phyloP scores from a whole-genome alignment of 2,113 vertebrate species.

The Saiga tatarica region DNA sequence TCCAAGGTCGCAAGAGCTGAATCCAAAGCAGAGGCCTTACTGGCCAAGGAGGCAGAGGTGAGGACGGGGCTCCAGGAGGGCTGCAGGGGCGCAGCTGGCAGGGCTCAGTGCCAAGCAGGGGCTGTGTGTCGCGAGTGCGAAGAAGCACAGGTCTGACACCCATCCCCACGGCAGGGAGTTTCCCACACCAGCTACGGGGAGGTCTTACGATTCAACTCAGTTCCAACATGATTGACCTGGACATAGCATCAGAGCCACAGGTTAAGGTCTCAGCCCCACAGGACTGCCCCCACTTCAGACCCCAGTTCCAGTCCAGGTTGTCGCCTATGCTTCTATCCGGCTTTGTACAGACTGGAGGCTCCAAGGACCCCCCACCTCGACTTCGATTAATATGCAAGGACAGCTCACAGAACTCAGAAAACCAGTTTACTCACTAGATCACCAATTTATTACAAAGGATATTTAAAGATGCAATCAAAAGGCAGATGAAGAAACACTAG shows the following conservation, averaged over 20 bases:
- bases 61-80: no score
- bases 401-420: background rate
- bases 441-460: background rate
- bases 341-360: rapidly evolving
- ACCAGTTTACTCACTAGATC: no score
- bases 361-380: background rate
- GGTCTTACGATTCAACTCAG: rapidly evolving
- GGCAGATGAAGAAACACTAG: background rate
- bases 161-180: rapidly evolving
- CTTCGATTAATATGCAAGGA: no score
- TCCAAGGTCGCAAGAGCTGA: background rate
- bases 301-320: background rate
- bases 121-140: rapidly evolving
- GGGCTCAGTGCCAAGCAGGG: rapidly evolving
- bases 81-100: background rate
- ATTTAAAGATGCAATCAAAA: rapidly evolving
- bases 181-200: background rate
- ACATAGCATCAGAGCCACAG: background rate
- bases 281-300: background rate
- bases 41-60: background rate
- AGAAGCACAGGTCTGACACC: background rate
- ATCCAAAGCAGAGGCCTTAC: background rate
- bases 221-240: background rate
- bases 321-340: rapidly evolving
- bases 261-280: background rate